A percentile compares a stretch with the other conserved stretches of the same genome.
Conservation (phyloP, 23 tunicate species). For the Oikopleura vanhoeffeni region DNA sequence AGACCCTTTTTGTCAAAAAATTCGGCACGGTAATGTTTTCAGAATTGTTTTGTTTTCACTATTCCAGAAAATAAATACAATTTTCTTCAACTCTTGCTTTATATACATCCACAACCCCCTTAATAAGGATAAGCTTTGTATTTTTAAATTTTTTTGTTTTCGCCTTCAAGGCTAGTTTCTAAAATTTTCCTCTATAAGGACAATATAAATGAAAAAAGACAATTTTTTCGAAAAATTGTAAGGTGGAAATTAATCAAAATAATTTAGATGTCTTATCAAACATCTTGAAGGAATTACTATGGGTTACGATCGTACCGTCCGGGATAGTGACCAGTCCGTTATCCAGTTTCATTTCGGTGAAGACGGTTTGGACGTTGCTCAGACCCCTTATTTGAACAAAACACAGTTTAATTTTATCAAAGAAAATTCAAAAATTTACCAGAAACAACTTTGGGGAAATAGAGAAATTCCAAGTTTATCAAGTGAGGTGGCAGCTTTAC, state of each 20-base stretch:
- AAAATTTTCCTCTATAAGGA: not conserved
- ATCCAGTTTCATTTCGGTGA: slow-evolving; percentile 89
- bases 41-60: no score
- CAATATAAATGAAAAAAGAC: no score
- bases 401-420: slow-evolving; percentile 16
- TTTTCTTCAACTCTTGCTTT: no score
- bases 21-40: no score
- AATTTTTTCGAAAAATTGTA: not conserved
- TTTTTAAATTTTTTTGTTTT: not conserved
- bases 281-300: slow-evolving; percentile 63
- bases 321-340: slow-evolving; percentile 64
- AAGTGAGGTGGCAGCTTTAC: not conserved
- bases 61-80: no score
- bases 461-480: not conserved
- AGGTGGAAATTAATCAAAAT: not conserved
- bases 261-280: slow-evolving; percentile 67
- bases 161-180: not conserved
- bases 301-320: slow-evolving; percentile 67
- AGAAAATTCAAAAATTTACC: not conserved
- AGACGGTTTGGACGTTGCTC: slow-evolving; percentile 66
- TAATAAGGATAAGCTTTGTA: no score
- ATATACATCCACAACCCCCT: no score
- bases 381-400: slow-evolving; percentile 30
- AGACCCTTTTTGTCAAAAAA: no score
- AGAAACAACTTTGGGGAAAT: not conserved